These are phyloP conservation scores for Mesocentrotus franciscanus DNA, from an alignment of 53 echinoderm and acorn worm species.

Conservation along the genomic window DNA sequence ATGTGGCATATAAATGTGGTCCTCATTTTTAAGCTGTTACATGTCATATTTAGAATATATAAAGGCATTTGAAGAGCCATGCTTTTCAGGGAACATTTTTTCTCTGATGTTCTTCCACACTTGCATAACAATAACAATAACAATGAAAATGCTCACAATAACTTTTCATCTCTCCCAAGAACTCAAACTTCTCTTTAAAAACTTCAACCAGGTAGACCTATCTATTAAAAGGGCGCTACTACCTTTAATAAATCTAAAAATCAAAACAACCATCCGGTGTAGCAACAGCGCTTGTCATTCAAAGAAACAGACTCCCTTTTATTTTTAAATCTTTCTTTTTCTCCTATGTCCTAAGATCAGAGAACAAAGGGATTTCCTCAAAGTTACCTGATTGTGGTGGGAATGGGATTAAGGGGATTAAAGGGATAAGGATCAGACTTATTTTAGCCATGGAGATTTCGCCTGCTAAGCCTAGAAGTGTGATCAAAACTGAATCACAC, in stretches of 20 bases:
- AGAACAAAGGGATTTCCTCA: conserved; percentile 60
- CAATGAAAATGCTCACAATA: no score
- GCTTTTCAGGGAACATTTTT: no score
- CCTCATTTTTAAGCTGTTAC: no score
- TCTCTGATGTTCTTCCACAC: no score
- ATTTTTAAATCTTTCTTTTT: conserved; percentile 23
- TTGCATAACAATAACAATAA: no score
- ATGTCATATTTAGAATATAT: no score
- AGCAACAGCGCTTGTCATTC: conserved; percentile 20
- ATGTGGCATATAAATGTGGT: no score
- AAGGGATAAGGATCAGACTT: conserved; percentile 34
- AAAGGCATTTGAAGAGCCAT: no score
- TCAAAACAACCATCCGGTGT: not conserved
- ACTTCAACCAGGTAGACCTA: not conserved
- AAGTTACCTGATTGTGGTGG: conserved; percentile 58
- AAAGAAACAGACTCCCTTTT: not conserved
- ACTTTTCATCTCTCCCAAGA: no score
- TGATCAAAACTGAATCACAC: conserved; percentile 35
- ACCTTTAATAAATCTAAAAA: not conserved
- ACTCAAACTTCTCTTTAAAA: no score
- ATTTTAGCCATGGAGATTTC: conserved; percentile 38
- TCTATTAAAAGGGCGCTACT: not conserved
- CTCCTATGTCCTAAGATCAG: not conserved
- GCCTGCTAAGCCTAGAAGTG: conserved; percentile 14
- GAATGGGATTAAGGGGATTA: not conserved